Evolutionary conservation across 2,113 vertebrate genomes (phyloP), one percentile per base, ranked within the genome.

Genomic region (Mustelus asterias): DNA sequence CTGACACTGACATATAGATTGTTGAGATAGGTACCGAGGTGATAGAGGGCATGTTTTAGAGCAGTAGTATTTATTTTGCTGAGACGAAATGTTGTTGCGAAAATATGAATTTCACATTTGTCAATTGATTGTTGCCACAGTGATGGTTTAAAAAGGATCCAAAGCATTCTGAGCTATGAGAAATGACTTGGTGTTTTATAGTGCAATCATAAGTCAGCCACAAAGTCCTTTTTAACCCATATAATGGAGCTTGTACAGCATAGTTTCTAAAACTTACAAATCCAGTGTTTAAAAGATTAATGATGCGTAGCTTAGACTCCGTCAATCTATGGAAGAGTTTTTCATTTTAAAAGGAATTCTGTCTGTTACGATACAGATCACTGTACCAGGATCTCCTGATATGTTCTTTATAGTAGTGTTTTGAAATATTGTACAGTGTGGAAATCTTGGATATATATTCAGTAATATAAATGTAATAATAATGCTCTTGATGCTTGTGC

Each of bases 391-490:
- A 48, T 76, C 41, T 95, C 69, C 41, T 70, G 65, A 72, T 67
- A 94, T 76, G 94, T 95, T 67, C 37, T 94, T 70, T 72, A 95
- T 76, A 95, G 69, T 76, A 70, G 41, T 24, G 26, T 70, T 95
- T 76, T 44, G 94, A 72, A 95, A 76, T 72, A 54, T 33, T 95
- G 94, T 95, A 95, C 26, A 72, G 94, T 29, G 69, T 44, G 54
- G 94, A 95, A 95, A 95, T 95, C 67, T 95, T 70, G 37, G 94
- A 72, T 48, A 44, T 90, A 90, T 94, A 72, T 95, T 95, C 65
- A 95, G 69, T 67, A 54, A 93, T 95, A 9, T 95, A 95, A 94
- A 70, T 94, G 93, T 94, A 26, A 69, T 70, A 29, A 72, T 0
- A 72, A 95, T 95, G 41, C 37, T 65, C 41, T 54, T 63, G 29